phyloP scores from a whole-genome alignment of 2,888 invertebrate species.

The Tridacna gigas region DNA sequence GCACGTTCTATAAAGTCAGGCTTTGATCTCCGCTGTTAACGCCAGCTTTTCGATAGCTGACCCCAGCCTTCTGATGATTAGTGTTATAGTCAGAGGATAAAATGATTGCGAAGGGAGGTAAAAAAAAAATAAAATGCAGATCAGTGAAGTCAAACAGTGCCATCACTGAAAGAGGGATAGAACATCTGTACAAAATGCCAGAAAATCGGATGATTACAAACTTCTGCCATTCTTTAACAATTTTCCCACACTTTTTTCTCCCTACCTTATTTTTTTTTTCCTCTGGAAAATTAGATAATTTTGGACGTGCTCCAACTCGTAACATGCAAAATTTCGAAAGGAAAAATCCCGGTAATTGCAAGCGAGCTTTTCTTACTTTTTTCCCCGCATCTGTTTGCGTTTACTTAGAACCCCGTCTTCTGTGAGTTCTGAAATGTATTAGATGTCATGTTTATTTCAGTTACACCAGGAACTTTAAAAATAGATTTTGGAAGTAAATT shows the following conservation, averaged over 20 bases:
- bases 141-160: too few species aligned
- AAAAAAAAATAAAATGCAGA: too few species aligned
- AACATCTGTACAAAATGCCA: constrained; percentile 29
- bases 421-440: not conserved
- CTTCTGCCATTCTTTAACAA: constrained; percentile 27
- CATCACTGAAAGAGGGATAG: not conserved
- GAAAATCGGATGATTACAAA: constrained; percentile 28
- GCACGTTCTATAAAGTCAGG: too few species aligned
- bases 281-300: constrained; percentile 11
- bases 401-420: not conserved
- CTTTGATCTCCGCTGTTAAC: too few species aligned
- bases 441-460: too few species aligned
- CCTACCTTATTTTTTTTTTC: constrained; percentile 10
- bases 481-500: too few species aligned
- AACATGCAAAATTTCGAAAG: constrained; percentile 15
- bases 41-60: too few species aligned
- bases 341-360: constrained; percentile 17
- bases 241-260: constrained; percentile 29
- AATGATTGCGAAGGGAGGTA: too few species aligned
- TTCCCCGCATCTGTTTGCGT: constrained; percentile 16
- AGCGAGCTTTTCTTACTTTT: constrained; percentile 16
- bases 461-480: too few species aligned
- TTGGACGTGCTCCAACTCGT: constrained; percentile 20
- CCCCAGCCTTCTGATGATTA: too few species aligned
- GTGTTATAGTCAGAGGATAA: too few species aligned